Percentiles rank a stretch among this genome's conserved stretches.
These are phyloP conservation scores for Todiramphus chloris DNA, from an alignment of 2,113 vertebrate genomes.

Conservation along the genomic window DNA sequence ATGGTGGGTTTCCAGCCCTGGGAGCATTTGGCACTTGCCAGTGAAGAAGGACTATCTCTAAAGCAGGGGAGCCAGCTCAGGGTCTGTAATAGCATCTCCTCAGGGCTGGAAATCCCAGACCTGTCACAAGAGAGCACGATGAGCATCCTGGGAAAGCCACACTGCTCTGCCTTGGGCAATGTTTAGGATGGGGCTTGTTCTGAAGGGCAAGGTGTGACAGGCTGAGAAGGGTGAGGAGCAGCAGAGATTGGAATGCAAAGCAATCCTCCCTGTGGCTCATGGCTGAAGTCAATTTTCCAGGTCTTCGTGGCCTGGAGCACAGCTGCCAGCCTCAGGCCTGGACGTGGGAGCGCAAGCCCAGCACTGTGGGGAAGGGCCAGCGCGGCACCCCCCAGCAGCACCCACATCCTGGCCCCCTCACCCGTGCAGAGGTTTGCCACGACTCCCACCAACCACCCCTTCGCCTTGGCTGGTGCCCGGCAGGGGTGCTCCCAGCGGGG, in stretches of 20 bases:
- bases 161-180: not conserved
- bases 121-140: not conserved
- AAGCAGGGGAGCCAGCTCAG: not conserved
- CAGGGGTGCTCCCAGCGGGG: accelerated
- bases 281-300: not conserved
- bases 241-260: not conserved
- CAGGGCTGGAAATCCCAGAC: not conserved
- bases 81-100: not conserved
- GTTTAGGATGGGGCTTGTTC: not conserved
- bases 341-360: not conserved
- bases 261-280: not conserved
- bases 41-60: not conserved
- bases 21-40: not conserved
- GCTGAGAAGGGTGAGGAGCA: not conserved
- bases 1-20: not conserved
- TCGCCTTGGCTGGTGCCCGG: not conserved
- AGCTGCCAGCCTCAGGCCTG: not conserved
- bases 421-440: accelerated
- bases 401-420: accelerated
- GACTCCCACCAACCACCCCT: not conserved
- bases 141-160: not conserved
- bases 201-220: not conserved
- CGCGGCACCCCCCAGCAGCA: accelerated
- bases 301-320: not conserved
- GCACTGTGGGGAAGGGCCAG: not conserved